phyloP scores from a whole-genome alignment of 2,113 vertebrate species.

The Eolophus roseicapilla region DNA sequence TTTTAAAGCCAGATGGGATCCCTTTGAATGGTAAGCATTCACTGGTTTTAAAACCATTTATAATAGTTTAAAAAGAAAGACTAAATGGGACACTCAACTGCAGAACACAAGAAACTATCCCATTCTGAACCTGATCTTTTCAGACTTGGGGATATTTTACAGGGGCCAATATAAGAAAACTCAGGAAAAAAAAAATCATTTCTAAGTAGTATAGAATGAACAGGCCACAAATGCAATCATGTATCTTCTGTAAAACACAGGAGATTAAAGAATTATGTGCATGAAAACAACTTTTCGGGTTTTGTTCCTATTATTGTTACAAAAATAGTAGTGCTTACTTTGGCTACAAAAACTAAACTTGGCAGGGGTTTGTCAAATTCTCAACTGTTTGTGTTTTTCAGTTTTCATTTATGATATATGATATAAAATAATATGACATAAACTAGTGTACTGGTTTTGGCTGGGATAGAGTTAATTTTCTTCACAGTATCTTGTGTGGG shows the following conservation, averaged over 20 bases:
- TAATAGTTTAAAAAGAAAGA: background rate
- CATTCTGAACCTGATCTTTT: background rate
- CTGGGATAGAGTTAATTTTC: background rate
- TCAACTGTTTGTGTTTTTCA: background rate
- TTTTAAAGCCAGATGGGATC: conserved; percentile 3
- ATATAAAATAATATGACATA: background rate
- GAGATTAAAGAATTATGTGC: background rate
- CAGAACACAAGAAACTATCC: background rate
- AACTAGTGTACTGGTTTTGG: background rate
- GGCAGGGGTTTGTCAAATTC: background rate
- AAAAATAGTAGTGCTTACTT: background rate
- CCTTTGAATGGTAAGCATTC: background rate
- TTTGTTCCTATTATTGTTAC: background rate
- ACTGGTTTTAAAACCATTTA: background rate
- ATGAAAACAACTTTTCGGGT: background rate
- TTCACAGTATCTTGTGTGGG: background rate
- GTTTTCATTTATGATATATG: background rate
- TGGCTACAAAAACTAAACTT: background rate
- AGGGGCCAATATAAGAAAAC: background rate
- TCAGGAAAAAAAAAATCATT: background rate
- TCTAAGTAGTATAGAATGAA: background rate
- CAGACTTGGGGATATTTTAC: background rate
- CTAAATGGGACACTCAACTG: background rate
- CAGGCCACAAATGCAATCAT: background rate
- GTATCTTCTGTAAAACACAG: background rate